phyloP scores from a whole-genome alignment of 2,888 invertebrate genomes.

The Perdita meconis region DNA sequence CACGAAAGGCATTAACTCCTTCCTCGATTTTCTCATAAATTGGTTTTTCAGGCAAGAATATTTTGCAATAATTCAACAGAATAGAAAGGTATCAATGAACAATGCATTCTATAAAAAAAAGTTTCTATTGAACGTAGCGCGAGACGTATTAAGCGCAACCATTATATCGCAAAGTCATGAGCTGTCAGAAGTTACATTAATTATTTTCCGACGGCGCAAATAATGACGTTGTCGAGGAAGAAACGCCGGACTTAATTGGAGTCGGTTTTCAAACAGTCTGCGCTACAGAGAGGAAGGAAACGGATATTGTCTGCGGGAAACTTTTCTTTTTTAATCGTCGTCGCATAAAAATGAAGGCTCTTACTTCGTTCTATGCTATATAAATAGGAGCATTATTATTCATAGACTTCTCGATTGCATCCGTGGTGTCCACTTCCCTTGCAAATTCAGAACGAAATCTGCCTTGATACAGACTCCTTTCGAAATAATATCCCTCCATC shows the following conservation, averaged over 20 bases:
- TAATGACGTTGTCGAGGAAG: not conserved
- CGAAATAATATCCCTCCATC: slow-evolving; percentile 13
- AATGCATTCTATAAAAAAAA: not conserved
- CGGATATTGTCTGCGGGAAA: slow-evolving; percentile 5
- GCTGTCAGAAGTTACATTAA: slow-evolving; percentile 4
- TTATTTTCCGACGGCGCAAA: slow-evolving; percentile 15
- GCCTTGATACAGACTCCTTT: slow-evolving; percentile 45
- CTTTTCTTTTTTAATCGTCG: slow-evolving; percentile 21
- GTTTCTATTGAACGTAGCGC: not conserved
- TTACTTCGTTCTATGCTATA: slow-evolving; percentile 43
- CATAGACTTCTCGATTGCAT: slow-evolving; percentile 66
- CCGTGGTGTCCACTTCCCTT: slow-evolving; percentile 40
- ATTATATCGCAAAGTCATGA: not conserved
- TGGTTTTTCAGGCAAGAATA: no score
- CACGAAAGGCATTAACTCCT: no score
- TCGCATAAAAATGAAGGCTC: slow-evolving; percentile 39
- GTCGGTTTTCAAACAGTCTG: slow-evolving; percentile 13
- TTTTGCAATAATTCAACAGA: no score
- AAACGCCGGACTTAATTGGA: slow-evolving; percentile 28
- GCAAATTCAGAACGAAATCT: slow-evolving; percentile 50
- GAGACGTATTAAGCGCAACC: not conserved
- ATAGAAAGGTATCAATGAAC: no score
- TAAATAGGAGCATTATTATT: slow-evolving; percentile 68
- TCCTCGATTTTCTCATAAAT: no score
- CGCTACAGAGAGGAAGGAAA: slow-evolving; percentile 15